Evolutionary conservation across 2,113 vertebrate species (phyloP).

Genomic region (Cyprinus carpio): DNA sequence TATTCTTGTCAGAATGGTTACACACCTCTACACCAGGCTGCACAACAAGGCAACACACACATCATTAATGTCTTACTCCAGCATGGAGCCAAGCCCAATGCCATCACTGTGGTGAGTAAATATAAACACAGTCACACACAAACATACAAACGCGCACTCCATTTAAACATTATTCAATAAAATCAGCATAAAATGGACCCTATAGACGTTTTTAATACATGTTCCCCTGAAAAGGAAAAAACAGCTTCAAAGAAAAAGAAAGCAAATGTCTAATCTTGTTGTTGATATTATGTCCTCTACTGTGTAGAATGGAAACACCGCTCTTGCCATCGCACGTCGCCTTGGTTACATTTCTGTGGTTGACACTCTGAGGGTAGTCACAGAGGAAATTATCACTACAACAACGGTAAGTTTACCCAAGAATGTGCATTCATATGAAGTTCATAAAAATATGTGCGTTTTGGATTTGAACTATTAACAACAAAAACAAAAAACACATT

Average conservation of each 20-base stretch:
- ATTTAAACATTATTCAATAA: background rate
- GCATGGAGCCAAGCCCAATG: conserved; percentile 90
- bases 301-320: conserved; percentile 92
- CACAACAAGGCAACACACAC: conserved; percentile 97
- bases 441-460: background rate
- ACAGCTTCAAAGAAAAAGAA: background rate
- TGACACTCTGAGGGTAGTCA: conserved; percentile 95
- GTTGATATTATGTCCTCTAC: conserved; percentile 14
- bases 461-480: background rate
- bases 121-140: background rate
- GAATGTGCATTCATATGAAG: background rate
- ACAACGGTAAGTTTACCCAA: conserved; percentile 82
- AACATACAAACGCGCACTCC: background rate
- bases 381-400: conserved; percentile 93
- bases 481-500: background rate
- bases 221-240: background rate
- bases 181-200: background rate
- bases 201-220: background rate
- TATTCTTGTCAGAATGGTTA: conserved; percentile 85
- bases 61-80: conserved; percentile 94
- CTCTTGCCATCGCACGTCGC: conserved; percentile 89
- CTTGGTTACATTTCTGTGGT: conserved; percentile 99
- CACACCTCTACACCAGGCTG: conserved; percentile 95
- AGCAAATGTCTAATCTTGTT: background rate
- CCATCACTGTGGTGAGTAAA: conserved; percentile 85